Evolutionary conservation across 2,113 vertebrate genomes (phyloP).

Genomic region (Ia io): DNA sequence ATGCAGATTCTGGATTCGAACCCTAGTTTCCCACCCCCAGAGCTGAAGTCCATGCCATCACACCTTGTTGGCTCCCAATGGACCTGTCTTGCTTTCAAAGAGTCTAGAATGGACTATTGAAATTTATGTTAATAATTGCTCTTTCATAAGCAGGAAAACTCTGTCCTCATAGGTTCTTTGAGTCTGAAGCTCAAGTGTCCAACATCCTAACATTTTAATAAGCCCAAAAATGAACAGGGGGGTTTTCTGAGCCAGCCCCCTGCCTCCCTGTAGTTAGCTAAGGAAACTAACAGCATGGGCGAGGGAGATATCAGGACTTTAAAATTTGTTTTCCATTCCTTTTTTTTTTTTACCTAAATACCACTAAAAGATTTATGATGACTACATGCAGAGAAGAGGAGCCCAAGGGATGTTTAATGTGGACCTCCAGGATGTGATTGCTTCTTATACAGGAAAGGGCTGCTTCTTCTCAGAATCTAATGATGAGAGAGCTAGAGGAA

Average conservation of each 20-base stretch:
- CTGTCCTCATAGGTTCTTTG: neutral
- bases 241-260: neutral
- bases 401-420: neutral
- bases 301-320: neutral
- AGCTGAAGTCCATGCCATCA: neutral
- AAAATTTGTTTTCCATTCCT: neutral
- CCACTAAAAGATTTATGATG: neutral
- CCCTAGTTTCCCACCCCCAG: neutral
- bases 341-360: neutral
- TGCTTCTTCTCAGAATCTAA: neutral
- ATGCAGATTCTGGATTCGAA: neutral
- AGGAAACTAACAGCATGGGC: neutral
- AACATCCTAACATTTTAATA: neutral
- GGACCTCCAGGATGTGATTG: neutral
- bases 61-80: neutral
- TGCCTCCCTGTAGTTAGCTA: neutral
- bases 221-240: neutral
- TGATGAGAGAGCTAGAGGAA: constrained; percentile 1
- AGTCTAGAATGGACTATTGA: neutral
- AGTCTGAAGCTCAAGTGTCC: neutral
- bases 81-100: neutral
- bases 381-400: neutral
- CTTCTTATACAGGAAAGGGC: neutral
- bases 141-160: neutral
- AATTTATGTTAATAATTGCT: neutral